Base-by-base conservation (phyloP, 2,888 invertebrate genomes). In the Orthosia cruda region DNA sequence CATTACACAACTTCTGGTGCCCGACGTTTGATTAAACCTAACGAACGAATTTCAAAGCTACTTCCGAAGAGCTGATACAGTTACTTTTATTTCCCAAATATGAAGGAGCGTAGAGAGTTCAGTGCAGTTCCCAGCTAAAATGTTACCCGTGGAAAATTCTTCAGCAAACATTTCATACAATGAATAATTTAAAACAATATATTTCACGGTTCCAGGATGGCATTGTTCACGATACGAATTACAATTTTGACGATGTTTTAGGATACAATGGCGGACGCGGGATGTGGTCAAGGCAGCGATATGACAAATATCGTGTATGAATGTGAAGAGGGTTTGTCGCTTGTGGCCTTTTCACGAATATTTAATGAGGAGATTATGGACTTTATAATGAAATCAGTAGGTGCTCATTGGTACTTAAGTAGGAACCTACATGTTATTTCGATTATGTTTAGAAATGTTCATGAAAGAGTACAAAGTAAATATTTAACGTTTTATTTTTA, bases 21-120 rank as follows among this genome's bases (percentile, higher is more conserved):
- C 83, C 71, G 79, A 86, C 79, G 65, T 88, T 87, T 84, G 80
- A 89, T 87, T 77, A 78, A 74, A 81, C 50, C 54, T 64, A 52
- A 74, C 16, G 40, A 76, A 78, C 67, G 57, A 81, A 78, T 81
- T 77, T 77, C 80, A 85, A 83, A 85, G 76, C 73, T 74, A 81
- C 80, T 40, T 55, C 78, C 57, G 12, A 23, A 47, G 52, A 63
- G 70, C 40, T 68, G 54, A 40, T 58, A 32, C 23, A 50, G 23
- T 70, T 67, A 69, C 65, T 66, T 74, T 63, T 65, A 73, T 68
- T 66, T 61, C 59, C 72, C 69, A 81, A 71, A 73, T 65, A 75
- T 73, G 40, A 61, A 59, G 63, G 62, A 61, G 77, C 50, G 65
- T 71, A 66, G 45, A 59, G 61, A 72, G 82, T 73, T 76, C 67